Evolutionary conservation across 2,797 vertebrate species (phyloP), one percentile per base, ranked within the genome.

Genomic region (Liparis tanakae): DNA sequence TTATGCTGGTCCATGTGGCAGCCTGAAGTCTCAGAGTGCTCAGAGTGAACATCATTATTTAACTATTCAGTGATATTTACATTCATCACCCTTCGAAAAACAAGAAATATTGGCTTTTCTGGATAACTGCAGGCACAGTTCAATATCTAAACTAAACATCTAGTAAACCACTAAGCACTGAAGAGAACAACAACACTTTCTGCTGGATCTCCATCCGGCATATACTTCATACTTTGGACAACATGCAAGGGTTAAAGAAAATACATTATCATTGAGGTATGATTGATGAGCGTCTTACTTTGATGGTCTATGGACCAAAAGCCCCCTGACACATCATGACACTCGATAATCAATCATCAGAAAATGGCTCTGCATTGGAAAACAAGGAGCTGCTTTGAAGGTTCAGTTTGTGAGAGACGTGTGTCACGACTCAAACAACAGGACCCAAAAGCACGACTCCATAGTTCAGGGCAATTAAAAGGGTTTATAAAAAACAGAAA

Each of bases 51-150:
- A 4, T 37, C 36, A 68, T 78, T 18, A 64, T 71, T 78, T 74
- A 73, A 78, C 50, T 74, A 18, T 56, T 65, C 39, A 50, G 22
- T 65, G 66, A 59, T 68, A 77, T 78, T 76, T 59, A 72, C 37
- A 57, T 73, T 80, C 53, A 53, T 69, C 18, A 58, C 22, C 39
- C 66, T 62, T 76, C 50, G 68, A 70, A 54, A 18, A 72, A 58
- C 39, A 33, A 59, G n/a, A 66, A 39, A 37, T 17, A 7, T 37
- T 1, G 1, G 30, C 10, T 63, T 60, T 60, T 69, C 53, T 55
- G 3, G 18, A 36, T 17, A 46, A 63, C 53, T 55, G 18, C 50
- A 25, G 37, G 44, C 17, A 25, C 13, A 41, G 58, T 33, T 83
- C 69, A 57, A 53, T 71, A 39, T 9, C 37, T 10, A 39, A 3